Conservation (phyloP, 2,797 vertebrate genomes). For the Pteropus rufus region DNA sequence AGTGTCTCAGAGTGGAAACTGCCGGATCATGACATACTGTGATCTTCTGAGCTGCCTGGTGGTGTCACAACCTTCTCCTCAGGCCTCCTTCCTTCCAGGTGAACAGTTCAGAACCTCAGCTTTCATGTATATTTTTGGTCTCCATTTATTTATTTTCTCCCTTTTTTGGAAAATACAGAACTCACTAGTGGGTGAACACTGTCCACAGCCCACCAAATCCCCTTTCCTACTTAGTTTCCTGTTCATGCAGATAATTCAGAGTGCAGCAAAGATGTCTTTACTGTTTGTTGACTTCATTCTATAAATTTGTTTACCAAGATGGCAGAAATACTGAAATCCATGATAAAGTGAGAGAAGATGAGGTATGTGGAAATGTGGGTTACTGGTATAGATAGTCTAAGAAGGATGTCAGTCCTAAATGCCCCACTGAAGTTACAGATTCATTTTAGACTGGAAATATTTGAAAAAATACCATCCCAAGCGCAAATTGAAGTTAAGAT, state of each 20-base stretch:
- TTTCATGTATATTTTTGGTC: neutral
- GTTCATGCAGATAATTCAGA: neutral
- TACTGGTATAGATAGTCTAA: neutral
- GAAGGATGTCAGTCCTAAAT: neutral
- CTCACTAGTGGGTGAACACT: neutral
- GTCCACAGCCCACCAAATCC: neutral
- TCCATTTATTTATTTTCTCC: neutral
- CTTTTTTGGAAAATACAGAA: neutral
- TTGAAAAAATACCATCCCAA: neutral
- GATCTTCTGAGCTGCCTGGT: constrained; percentile 90
- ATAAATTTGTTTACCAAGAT: neutral
- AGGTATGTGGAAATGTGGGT: neutral
- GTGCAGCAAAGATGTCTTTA: neutral
- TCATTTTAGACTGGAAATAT: neutral
- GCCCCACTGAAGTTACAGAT: neutral
- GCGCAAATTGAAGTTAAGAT: neutral
- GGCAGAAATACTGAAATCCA: neutral
- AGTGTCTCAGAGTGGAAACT: constrained; percentile 90
- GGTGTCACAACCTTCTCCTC: constrained; percentile 93
- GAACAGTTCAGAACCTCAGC: constrained; percentile 41
- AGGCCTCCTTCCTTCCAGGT: constrained; percentile 92
- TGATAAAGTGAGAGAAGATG: neutral
- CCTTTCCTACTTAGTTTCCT: neutral
- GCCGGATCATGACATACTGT: constrained; percentile 91
- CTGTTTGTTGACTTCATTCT: neutral